Conservation (phyloP, 2,888 invertebrate genomes). For the Zaprionus bogoriensis region DNA sequence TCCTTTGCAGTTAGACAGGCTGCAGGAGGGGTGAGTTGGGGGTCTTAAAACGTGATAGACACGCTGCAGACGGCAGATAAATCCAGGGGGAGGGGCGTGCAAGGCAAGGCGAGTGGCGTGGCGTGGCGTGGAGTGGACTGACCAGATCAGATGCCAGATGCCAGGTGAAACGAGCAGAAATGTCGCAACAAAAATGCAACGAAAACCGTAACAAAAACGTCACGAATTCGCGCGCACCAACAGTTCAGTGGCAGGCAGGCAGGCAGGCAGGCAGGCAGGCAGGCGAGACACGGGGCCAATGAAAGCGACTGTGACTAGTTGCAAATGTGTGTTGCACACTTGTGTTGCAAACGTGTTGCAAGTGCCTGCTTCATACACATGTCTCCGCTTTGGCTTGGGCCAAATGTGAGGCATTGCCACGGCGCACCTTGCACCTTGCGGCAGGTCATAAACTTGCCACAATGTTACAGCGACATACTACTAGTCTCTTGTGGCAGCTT, state of each 20-base stretch:
- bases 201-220: slow-evolving; percentile 16
- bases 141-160: no score
- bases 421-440: neutral
- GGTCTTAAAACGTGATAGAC: slow-evolving; percentile 39
- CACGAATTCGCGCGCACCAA: neutral
- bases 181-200: slow-evolving; percentile 6
- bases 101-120: no score
- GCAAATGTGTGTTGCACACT: neutral
- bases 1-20: neutral
- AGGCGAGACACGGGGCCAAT: neutral
- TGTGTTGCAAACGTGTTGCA: neutral
- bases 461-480: neutral
- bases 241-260: neutral
- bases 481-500: neutral
- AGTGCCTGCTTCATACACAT: neutral
- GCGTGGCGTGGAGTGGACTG: slow-evolving; percentile 32
- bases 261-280: no score
- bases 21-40: neutral
- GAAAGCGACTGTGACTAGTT: neutral
- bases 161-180: slow-evolving; percentile 23
- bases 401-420: neutral
- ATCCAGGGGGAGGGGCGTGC: no score
- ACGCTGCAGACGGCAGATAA: slow-evolving; percentile 28
- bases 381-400: neutral
- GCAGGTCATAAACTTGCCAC: neutral